Evolutionary conservation across 2,797 vertebrate genomes (phyloP).

Genomic region (Lacerta viridis): DNA sequence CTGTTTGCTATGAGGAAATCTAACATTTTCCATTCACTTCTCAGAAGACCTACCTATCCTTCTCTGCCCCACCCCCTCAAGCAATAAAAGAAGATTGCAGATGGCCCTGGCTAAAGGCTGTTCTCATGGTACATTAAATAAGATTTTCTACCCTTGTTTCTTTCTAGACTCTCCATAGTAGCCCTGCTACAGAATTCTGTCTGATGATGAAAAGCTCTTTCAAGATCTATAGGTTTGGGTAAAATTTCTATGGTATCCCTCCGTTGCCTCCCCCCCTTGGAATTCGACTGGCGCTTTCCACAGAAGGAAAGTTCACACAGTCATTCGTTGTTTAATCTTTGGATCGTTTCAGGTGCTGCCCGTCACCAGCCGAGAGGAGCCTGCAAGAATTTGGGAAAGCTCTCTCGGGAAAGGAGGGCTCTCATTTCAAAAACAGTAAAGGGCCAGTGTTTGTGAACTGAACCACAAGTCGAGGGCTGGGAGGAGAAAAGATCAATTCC

Average conservation of each 20-base stretch:
- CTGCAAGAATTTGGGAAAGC: slow-evolving; percentile 31
- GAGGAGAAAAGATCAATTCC: slow-evolving; percentile 11
- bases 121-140: neutral
- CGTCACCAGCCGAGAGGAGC: slow-evolving; percentile 12
- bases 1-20: neutral
- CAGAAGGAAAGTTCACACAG: slow-evolving; percentile 27
- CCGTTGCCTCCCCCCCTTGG: neutral
- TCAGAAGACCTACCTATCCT: neutral
- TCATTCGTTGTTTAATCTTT: slow-evolving; percentile 28
- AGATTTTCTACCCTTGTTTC: neutral
- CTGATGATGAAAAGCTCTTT: slow-evolving; percentile 33
- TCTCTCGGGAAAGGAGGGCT: slow-evolving; percentile 20
- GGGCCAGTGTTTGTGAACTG: slow-evolving; percentile 4
- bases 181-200: slow-evolving; percentile 5
- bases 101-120: neutral
- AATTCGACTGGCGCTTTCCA: slow-evolving; percentile 23
- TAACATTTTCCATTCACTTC: neutral
- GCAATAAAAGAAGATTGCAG: neutral
- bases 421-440: slow-evolving; percentile 33
- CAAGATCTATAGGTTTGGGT: slow-evolving; percentile 33
- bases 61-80: neutral
- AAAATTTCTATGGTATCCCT: slow-evolving; percentile 13
- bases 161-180: neutral
- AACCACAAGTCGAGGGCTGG: neutral
- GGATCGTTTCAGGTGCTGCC: slow-evolving; percentile 31